Evolutionary conservation across 2,113 vertebrate genomes (phyloP).

Genomic region (Gopherus flavomarginatus): DNA sequence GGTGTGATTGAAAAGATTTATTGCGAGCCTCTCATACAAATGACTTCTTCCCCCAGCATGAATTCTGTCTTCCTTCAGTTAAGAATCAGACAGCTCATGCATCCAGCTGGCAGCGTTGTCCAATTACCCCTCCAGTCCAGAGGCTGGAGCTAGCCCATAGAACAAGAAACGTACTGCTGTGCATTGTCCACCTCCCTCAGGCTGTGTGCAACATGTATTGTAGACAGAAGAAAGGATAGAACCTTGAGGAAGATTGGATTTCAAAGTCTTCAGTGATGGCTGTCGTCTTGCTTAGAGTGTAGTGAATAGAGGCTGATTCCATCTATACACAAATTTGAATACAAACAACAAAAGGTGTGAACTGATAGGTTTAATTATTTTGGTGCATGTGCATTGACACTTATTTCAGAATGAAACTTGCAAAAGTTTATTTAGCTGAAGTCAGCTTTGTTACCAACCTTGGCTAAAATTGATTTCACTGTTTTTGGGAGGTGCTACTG

Average conservation of each 20-base stretch:
- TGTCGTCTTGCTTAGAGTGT: neutral
- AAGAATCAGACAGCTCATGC: neutral
- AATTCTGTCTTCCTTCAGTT: neutral
- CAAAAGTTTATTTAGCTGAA: neutral
- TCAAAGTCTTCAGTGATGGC: neutral
- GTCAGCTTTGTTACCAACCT: neutral
- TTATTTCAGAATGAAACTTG: neutral
- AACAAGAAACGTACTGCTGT: neutral
- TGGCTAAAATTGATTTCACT: rapidly evolving
- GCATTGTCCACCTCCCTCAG: neutral
- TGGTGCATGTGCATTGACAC: neutral
- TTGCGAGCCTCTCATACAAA: neutral
- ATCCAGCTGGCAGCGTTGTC: neutral
- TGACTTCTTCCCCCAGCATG: neutral
- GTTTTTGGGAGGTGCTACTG: neutral
- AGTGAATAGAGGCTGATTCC: neutral
- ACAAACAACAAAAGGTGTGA: neutral
- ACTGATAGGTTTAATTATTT: neutral
- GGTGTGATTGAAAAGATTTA: neutral
- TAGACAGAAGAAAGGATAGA: neutral
- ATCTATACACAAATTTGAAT: neutral
- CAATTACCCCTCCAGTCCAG: neutral
- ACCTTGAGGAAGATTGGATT: neutral
- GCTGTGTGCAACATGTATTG: neutral
- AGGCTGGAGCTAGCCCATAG: neutral